A percentile compares a stretch with the other conserved stretches of the same genome.
Evolutionary conservation across 1,140 invertebrate genomes (phyloP).

Genomic region (Heliconius melpomene): DNA sequence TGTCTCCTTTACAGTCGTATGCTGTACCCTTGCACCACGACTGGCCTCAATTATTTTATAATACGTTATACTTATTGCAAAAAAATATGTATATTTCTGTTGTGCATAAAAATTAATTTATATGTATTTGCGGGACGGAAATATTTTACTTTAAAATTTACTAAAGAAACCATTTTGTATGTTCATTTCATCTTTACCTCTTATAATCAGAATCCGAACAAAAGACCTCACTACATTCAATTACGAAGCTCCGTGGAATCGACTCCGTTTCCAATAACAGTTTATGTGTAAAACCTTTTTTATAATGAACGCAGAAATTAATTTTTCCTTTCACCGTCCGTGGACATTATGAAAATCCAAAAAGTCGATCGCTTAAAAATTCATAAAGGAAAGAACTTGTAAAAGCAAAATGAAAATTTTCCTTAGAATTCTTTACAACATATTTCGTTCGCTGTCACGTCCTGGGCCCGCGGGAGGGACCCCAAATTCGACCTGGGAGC

Average conservation of each 20-base stretch:
- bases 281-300: slow-evolving; percentile 11
- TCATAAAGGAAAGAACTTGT: slow-evolving; percentile 23
- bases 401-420: slow-evolving; percentile 28
- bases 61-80: too few species aligned
- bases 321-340: slow-evolving; percentile 10
- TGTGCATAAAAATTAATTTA: too few species aligned
- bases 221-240: neutral
- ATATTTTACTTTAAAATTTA: neutral
- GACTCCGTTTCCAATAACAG: slow-evolving; percentile 7
- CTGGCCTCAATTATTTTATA: too few species aligned
- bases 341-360: slow-evolving; percentile 10
- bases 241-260: neutral
- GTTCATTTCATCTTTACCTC: neutral
- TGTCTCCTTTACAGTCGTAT: too few species aligned
- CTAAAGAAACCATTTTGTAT: neutral
- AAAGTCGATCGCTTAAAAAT: slow-evolving; percentile 33
- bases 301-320: slow-evolving; percentile 9
- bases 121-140: too few species aligned
- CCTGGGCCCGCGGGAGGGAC: slow-evolving; percentile 28
- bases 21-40: too few species aligned
- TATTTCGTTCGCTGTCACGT: slow-evolving; percentile 39
- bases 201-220: neutral
- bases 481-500: slow-evolving; percentile 38
- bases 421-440: slow-evolving; percentile 35
- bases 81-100: too few species aligned